Conservation (phyloP, 2,888 invertebrate species). For the Rhingia campestris region DNA sequence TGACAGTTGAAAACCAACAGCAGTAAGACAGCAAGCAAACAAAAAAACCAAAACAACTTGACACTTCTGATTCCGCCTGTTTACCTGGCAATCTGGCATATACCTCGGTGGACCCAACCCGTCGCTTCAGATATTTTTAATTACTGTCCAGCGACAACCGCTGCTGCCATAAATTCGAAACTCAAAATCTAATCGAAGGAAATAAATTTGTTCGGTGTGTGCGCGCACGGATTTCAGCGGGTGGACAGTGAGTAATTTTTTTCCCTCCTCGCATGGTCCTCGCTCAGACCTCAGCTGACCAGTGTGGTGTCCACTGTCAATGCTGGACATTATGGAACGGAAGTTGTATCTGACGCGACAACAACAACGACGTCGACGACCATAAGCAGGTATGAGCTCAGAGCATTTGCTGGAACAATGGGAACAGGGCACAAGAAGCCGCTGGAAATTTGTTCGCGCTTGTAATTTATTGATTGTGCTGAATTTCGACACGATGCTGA, state of each 20-base stretch:
- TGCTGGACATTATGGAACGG: slow-evolving; percentile 48
- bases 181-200: slow-evolving; percentile 73
- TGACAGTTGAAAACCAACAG: slow-evolving; percentile 52
- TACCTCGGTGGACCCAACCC: slow-evolving; percentile 19
- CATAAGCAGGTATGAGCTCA: slow-evolving; percentile 52
- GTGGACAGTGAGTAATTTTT: slow-evolving; percentile 53
- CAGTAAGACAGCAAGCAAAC: neutral
- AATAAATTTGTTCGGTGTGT: slow-evolving; percentile 69
- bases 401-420: slow-evolving; percentile 33
- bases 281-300: neutral
- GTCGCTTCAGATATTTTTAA: slow-evolving; percentile 56
- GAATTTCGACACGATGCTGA: slow-evolving; percentile 64
- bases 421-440: slow-evolving; percentile 56
- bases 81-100: slow-evolving; percentile 24
- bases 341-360: slow-evolving; percentile 47
- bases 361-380: neutral
- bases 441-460: slow-evolving; percentile 70
- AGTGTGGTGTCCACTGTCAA: slow-evolving; percentile 5
- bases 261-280: slow-evolving; percentile 3
- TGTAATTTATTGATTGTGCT: slow-evolving; percentile 73
- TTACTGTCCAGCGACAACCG: slow-evolving; percentile 59
- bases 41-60: slow-evolving; percentile 18
- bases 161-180: slow-evolving; percentile 73
- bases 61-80: slow-evolving; percentile 3
- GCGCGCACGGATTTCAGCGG: slow-evolving; percentile 49